phyloP scores from a whole-genome alignment of 2,797 vertebrate species.

The Sandelia bainsii region DNA sequence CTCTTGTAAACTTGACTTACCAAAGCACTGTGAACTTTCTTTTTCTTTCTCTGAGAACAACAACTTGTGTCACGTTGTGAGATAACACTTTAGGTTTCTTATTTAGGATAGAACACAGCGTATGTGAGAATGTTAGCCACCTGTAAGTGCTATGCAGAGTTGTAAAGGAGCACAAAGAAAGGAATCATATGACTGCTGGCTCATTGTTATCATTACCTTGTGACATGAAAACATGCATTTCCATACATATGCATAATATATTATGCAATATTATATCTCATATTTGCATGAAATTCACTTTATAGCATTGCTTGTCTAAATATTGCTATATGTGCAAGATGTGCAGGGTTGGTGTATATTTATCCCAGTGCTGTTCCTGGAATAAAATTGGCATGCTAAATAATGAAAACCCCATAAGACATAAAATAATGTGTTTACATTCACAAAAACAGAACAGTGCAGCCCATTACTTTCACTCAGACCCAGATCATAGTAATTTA shows the following conservation, averaged over 20 bases:
- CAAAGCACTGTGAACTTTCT: conserved; percentile 18
- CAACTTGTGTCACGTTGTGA: conserved; percentile 31
- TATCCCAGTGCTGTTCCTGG: not conserved
- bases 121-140: not conserved
- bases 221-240: not conserved
- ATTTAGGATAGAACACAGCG: conserved; percentile 18
- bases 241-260: not conserved
- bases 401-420: not conserved
- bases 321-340: not conserved
- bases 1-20: conserved; percentile 37
- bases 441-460: conserved; percentile 23
- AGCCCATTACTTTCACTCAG: conserved; percentile 5
- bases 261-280: not conserved
- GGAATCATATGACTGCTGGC: not conserved
- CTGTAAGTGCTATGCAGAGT: conserved; percentile 1
- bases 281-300: not conserved
- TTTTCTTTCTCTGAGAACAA: conserved; percentile 1
- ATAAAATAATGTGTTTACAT: conserved; percentile 40
- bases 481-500: conserved; percentile 43
- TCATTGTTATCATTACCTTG: not conserved
- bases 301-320: not conserved
- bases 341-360: conserved; percentile 1
- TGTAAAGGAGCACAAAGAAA: not conserved
- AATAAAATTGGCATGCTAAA: not conserved
- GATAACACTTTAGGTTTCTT: conserved; percentile 30